These are phyloP conservation scores for Dendrolimus punctatus DNA, from an alignment of 1,140 invertebrate genomes.

Conservation along the genomic window DNA sequence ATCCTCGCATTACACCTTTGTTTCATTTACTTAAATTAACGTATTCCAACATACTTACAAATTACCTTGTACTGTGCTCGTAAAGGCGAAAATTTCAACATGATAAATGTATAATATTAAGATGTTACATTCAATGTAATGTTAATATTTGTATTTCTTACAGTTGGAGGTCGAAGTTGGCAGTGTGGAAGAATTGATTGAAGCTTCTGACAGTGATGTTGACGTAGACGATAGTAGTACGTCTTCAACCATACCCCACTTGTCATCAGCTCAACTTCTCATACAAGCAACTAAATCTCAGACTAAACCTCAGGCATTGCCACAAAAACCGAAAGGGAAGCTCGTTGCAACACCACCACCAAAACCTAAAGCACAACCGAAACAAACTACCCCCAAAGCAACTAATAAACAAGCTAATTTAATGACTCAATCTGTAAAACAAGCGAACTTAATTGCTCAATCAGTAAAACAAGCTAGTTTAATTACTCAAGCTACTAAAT, in stretches of 20 bases:
- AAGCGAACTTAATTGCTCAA: constrained; percentile 31
- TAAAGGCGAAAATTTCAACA: too few relatives aligned
- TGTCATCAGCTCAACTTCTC: constrained; percentile 50
- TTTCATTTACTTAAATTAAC: too few relatives aligned
- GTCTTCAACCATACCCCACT: constrained; percentile 20
- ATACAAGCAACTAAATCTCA: constrained; percentile 46
- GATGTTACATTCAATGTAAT: constrained; percentile 3
- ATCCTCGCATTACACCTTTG: too few relatives aligned
- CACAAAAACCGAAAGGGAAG: constrained; percentile 36
- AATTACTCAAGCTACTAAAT: constrained; percentile 24
- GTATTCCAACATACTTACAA: too few relatives aligned
- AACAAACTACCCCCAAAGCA: constrained; percentile 15
- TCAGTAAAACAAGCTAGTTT: constrained; percentile 25
- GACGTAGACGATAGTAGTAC: constrained; percentile 51
- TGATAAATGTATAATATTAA: too few relatives aligned
- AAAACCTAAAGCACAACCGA: constrained; percentile 28
- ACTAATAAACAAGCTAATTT: constrained; percentile 17
- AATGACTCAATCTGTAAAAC: constrained; percentile 32
- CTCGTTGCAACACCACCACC: constrained; percentile 25
- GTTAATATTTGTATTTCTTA: constrained; percentile 1
- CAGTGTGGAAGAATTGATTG: constrained; percentile 34
- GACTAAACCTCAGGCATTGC: constrained; percentile 6
- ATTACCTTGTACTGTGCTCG: too few relatives aligned
- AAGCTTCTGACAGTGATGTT: constrained; percentile 57
- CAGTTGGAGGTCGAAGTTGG: constrained; percentile 50